Evolutionary conservation across 2,888 invertebrate species (phyloP).

Genomic region (Drosophila ustulata): DNA sequence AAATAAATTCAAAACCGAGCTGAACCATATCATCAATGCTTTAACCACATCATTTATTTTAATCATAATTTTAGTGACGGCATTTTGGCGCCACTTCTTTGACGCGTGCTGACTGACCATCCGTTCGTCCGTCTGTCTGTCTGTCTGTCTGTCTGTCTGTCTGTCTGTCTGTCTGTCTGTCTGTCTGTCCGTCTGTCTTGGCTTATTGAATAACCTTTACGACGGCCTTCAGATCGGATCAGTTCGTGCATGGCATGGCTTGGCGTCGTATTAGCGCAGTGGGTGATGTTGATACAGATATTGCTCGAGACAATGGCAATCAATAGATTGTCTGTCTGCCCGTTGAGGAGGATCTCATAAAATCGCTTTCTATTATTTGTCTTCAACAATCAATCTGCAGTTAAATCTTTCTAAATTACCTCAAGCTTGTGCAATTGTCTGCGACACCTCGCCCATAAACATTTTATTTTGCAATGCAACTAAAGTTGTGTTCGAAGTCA

Average conservation of each 20-base stretch:
- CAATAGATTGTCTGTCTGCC: slow-evolving; percentile 33
- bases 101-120: slow-evolving; percentile 58
- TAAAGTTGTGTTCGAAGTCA: background rate
- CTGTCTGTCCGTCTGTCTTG: background rate
- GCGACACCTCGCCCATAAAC: background rate
- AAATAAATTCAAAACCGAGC: slow-evolving; percentile 19
- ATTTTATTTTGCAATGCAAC: slow-evolving; percentile 5
- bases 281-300: slow-evolving; percentile 46
- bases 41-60: slow-evolving; percentile 43
- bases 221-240: slow-evolving; percentile 28
- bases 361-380: slow-evolving; percentile 16
- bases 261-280: slow-evolving; percentile 21
- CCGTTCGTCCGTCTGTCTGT: background rate
- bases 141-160: background rate
- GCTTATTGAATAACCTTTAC: slow-evolving; percentile 40
- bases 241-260: background rate
- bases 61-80: slow-evolving; percentile 50
- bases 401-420: slow-evolving; percentile 1
- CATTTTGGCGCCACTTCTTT: slow-evolving; percentile 65
- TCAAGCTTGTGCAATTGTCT: background rate
- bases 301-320: slow-evolving; percentile 7
- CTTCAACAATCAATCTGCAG: background rate
- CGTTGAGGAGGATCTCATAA: slow-evolving; percentile 23
- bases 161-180: background rate
- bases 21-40: slow-evolving; percentile 25